These are phyloP conservation scores for Drosophila funebris DNA, from an alignment of 1,140 invertebrate genomes.

Conservation along the genomic window DNA sequence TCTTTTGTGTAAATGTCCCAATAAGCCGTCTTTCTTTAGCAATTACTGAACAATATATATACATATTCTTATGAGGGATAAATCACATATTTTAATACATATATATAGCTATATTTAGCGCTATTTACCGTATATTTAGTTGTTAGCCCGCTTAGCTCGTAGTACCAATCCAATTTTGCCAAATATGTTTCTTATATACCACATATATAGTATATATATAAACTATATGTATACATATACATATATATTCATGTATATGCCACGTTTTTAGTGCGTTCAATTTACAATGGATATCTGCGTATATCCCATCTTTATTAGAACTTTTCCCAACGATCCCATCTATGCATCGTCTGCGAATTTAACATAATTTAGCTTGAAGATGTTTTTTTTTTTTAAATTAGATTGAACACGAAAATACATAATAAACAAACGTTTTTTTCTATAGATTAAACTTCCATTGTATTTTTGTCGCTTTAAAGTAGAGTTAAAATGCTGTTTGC, in stretches of 20 bases:
- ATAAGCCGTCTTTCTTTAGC: neutral
- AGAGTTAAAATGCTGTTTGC: no score
- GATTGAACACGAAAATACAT: constrained; percentile 46
- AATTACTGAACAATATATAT: neutral
- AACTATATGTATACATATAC: neutral
- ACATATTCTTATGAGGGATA: constrained; percentile 9
- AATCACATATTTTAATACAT: neutral
- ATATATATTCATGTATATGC: constrained; percentile 5
- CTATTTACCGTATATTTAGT: constrained; percentile 35
- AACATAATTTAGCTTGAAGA: constrained; percentile 56
- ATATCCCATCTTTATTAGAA: constrained; percentile 1
- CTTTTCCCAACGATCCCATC: constrained; percentile 11
- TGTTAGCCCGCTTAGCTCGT: constrained; percentile 48
- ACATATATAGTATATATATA: constrained; percentile 41
- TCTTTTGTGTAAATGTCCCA: constrained; percentile 21
- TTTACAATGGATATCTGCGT: constrained; percentile 5
- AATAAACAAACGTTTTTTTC: constrained; percentile 52
- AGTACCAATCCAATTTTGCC: constrained; percentile 74
- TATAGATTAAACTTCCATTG: neutral
- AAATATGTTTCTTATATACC: constrained; percentile 68
- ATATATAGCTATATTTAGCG: constrained; percentile 18
- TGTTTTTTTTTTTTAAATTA: constrained; percentile 57
- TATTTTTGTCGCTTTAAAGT: neutral
- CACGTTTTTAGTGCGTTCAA: constrained; percentile 6
- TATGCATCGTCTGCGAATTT: constrained; percentile 51